These are phyloP conservation scores for Bettongia penicillata DNA, from an alignment of 2,113 vertebrate genomes.

Conservation along the genomic window DNA sequence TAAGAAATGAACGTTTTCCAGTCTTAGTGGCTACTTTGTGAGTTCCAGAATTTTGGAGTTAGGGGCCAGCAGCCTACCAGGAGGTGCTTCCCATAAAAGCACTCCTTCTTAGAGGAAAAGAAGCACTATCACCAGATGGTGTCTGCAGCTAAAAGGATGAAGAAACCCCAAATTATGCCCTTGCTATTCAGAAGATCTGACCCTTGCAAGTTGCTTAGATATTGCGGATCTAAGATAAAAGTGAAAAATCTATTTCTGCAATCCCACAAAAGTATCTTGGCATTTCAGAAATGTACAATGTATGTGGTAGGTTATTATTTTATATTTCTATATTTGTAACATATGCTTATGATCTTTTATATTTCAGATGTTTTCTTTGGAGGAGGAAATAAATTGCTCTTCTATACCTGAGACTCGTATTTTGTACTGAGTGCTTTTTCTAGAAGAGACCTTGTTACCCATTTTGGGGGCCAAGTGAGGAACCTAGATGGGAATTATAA, in stretches of 20 bases:
- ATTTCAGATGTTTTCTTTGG: neutral
- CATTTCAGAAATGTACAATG: neutral
- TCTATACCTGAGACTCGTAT: neutral
- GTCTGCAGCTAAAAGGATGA: neutral
- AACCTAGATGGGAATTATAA: neutral
- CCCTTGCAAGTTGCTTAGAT: neutral
- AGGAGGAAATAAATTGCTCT: neutral
- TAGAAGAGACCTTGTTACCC: neutral
- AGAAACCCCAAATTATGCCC: neutral
- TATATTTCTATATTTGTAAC: neutral
- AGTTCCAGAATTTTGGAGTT: neutral
- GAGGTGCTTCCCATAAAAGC: neutral
- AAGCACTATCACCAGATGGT: neutral
- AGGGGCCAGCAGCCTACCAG: neutral
- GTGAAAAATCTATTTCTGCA: neutral
- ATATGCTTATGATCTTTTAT: neutral
- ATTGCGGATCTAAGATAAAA: neutral
- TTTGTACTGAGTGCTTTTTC: neutral
- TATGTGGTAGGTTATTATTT: neutral
- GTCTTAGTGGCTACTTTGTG: neutral
- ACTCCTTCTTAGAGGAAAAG: too few species aligned
- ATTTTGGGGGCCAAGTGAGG: neutral
- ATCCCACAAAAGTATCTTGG: neutral
- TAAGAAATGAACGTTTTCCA: neutral
- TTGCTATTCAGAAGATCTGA: neutral